Evolutionary conservation across 2,797 vertebrate genomes (phyloP).

Genomic region (Eleutherodactylus coqui): DNA sequence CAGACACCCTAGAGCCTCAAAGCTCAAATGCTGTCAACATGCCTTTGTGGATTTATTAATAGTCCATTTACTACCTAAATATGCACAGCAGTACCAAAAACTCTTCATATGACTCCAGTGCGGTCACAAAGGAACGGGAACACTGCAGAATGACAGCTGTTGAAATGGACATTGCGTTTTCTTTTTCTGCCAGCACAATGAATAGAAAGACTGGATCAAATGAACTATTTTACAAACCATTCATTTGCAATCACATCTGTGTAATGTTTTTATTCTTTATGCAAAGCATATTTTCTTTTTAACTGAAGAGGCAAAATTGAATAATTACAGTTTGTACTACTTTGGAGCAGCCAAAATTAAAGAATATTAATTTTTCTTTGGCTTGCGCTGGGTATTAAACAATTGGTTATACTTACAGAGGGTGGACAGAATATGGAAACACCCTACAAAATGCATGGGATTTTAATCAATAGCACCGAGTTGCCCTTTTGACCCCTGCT

Average conservation of each 20-base stretch:
- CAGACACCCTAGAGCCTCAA: conserved; percentile 58
- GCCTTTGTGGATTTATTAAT: conserved; percentile 56
- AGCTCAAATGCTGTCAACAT: conserved; percentile 55
- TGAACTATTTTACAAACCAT: background rate
- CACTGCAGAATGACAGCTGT: conserved; percentile 17
- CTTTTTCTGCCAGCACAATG: background rate
- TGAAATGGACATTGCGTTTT: background rate
- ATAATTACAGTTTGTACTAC: background rate
- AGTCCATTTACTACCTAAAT: conserved; percentile 46
- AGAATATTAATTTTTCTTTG: background rate
- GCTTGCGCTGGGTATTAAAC: background rate
- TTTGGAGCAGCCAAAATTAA: background rate
- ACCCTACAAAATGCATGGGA: too few relatives aligned
- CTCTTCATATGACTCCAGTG: conserved; percentile 15
- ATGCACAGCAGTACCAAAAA: conserved; percentile 21
- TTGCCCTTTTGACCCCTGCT: too few relatives aligned
- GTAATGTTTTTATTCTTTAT: conserved; percentile 13
- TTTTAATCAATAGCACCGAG: too few relatives aligned
- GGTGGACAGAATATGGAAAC: too few relatives aligned
- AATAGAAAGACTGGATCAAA: conserved; percentile 18
- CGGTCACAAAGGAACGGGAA: conserved; percentile 19
- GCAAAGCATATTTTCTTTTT: conserved; percentile 30
- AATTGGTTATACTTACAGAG: too few relatives aligned
- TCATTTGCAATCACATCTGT: conserved; percentile 6
- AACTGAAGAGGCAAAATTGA: background rate